Conservation (phyloP, 2,113 vertebrate genomes). For the Burhinus bistriatus region DNA sequence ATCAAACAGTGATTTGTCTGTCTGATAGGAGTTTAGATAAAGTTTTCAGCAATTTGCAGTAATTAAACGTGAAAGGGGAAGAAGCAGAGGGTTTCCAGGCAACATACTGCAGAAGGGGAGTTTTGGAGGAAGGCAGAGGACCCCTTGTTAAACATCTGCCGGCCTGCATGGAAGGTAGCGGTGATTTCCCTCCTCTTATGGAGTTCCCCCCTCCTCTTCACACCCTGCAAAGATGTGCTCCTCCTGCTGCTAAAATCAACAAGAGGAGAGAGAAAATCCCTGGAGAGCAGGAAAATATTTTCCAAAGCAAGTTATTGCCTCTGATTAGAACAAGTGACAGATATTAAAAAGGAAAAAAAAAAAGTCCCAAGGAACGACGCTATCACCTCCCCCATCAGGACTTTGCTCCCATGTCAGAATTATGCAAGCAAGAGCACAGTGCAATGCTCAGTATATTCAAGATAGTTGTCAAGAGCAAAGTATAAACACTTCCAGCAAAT, state of each 20-base stretch:
- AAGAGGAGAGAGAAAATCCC: background rate
- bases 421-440: slow-evolving; percentile 46
- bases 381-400: background rate
- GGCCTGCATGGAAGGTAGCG: background rate
- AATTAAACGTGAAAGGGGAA: slow-evolving; percentile 61
- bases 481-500: slow-evolving; percentile 61
- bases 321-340: background rate
- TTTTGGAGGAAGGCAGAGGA: slow-evolving; percentile 53
- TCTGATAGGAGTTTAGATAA: slow-evolving; percentile 53
- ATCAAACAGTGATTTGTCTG: slow-evolving; percentile 40
- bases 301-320: background rate
- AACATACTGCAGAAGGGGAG: slow-evolving; percentile 36
- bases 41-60: slow-evolving; percentile 48
- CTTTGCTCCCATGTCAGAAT: slow-evolving; percentile 50
- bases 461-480: slow-evolving; percentile 52
- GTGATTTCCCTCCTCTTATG: background rate
- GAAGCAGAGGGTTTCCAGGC: slow-evolving; percentile 43
- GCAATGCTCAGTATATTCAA: slow-evolving; percentile 14
- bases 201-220: background rate
- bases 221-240: background rate
- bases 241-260: background rate
- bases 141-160: slow-evolving; percentile 25
- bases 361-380: background rate
- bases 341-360: background rate
- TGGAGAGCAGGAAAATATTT: background rate